Conservation (phyloP, 2,888 invertebrate species). For the Macrophya annulata region DNA sequence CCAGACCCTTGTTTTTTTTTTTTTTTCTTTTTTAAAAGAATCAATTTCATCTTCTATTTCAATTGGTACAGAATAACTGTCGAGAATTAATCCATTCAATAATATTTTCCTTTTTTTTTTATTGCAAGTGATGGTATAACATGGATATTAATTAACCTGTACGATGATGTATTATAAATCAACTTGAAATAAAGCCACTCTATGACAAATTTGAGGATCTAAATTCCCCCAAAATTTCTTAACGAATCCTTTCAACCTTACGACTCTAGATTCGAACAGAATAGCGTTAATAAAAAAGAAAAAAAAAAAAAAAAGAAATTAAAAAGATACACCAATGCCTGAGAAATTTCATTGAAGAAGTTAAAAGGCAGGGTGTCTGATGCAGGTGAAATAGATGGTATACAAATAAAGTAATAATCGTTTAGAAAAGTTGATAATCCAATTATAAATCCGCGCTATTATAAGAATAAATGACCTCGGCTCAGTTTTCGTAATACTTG, state of each 20-base stretch:
- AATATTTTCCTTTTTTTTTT: too few relatives aligned
- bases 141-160: slow-evolving; percentile 1
- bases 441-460: too few relatives aligned
- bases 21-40: background rate
- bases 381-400: background rate
- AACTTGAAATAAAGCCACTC: slow-evolving; percentile 5
- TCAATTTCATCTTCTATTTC: background rate
- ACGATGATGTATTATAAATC: background rate
- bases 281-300: too few relatives aligned
- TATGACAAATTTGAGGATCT: background rate
- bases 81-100: background rate
- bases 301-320: background rate
- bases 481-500: background rate
- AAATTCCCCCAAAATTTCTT: background rate
- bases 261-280: background rate
- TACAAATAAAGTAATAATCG: background rate
- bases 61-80: background rate
- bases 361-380: background rate
- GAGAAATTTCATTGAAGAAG: background rate
- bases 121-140: background rate
- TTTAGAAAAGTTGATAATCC: background rate
- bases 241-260: background rate
- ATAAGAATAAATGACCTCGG: background rate
- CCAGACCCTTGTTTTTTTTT: background rate
- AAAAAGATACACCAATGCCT: background rate